These are phyloP conservation scores for Stenodema calcarata DNA, from an alignment of 2,888 invertebrate species.

Conservation along the genomic window DNA sequence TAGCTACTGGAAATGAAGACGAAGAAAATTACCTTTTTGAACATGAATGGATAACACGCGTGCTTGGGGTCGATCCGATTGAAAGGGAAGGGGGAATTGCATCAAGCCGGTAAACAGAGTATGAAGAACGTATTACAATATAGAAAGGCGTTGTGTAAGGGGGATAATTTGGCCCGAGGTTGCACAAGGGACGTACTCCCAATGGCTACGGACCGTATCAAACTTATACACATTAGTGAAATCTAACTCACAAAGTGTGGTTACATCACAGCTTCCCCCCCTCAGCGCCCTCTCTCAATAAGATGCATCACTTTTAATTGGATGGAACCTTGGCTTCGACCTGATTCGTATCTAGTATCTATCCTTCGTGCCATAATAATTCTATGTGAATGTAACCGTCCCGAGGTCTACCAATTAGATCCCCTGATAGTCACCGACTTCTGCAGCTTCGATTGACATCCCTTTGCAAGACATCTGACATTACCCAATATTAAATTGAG, in stretches of 20 bases:
- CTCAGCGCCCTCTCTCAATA: neutral
- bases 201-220: slow-evolving; percentile 43
- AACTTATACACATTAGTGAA: slow-evolving; percentile 49
- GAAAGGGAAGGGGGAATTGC: slow-evolving; percentile 23
- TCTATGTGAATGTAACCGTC: slow-evolving; percentile 1
- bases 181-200: slow-evolving; percentile 52
- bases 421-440: neutral
- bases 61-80: neutral
- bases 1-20: neutral
- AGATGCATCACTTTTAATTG: slow-evolving; percentile 34
- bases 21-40: neutral
- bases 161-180: slow-evolving; percentile 51
- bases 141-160: slow-evolving; percentile 53
- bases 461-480: neutral
- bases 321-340: slow-evolving; percentile 29
- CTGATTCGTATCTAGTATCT: slow-evolving; percentile 19
- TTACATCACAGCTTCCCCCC: neutral
- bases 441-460: neutral
- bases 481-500: no score
- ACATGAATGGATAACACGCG: neutral
- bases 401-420: neutral
- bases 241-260: slow-evolving; percentile 37
- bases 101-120: slow-evolving; percentile 53
- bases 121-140: slow-evolving; percentile 54
- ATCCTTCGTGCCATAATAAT: slow-evolving; percentile 2